Conservation (phyloP, 2,113 vertebrate species). For the Stegostoma tigrinum region DNA sequence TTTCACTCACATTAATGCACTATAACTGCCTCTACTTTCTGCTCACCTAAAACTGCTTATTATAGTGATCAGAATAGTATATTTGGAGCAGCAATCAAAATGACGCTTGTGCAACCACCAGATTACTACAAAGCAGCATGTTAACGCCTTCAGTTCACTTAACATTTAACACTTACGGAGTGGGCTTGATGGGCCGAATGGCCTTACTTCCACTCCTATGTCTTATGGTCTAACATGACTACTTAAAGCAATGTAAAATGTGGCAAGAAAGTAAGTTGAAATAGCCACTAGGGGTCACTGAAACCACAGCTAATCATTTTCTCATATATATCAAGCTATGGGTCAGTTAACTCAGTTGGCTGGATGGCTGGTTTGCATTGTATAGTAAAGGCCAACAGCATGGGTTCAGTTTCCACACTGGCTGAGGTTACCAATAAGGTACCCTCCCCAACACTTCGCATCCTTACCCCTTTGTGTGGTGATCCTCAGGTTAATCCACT, state of each 20-base stretch:
- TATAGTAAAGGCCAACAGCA: no score
- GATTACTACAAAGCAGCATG: not conserved
- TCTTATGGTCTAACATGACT: no score
- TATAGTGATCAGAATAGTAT: constrained; percentile 1
- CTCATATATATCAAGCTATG: not conserved
- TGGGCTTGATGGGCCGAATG: no score
- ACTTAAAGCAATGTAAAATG: not conserved
- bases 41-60: not conserved
- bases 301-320: not conserved
- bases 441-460: no score
- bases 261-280: not conserved
- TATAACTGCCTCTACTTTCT: not conserved
- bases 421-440: no score
- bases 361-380: no score
- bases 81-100: constrained; percentile 11
- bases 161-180: no score
- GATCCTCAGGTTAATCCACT: no score
- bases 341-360: no score
- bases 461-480: no score
- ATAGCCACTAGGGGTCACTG: constrained; percentile 3
- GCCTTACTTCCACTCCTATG: no score
- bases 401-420: no score
- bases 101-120: not conserved
- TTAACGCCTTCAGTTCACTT: not conserved
- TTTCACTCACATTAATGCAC: constrained; percentile 18